Conservation (phyloP, 2,888 invertebrate genomes). For the Sericinus montela region DNA sequence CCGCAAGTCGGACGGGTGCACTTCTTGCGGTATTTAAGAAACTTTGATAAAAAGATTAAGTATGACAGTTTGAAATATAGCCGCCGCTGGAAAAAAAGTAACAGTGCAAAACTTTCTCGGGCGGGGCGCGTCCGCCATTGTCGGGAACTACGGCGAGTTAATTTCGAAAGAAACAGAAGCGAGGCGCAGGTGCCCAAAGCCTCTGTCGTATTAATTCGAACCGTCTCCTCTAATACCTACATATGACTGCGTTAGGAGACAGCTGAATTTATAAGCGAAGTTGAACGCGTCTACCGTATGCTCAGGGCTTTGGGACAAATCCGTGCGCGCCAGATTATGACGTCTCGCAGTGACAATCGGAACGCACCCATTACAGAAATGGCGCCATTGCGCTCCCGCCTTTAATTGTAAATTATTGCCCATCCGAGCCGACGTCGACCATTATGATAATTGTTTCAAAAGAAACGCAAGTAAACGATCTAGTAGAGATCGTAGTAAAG, state of each 20-base stretch:
- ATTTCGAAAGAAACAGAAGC: constrained; percentile 71
- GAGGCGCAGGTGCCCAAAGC: constrained; percentile 64
- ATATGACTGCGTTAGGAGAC: constrained; percentile 62
- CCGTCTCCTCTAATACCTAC: constrained; percentile 66
- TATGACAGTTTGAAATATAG: constrained; percentile 79
- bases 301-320: constrained; percentile 35
- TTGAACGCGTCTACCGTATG: constrained; percentile 45
- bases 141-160: constrained; percentile 66
- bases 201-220: constrained; percentile 69
- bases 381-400: constrained; percentile 46
- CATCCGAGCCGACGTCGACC: constrained; percentile 38
- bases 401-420: constrained; percentile 67
- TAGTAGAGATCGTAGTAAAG: constrained; percentile 63
- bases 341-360: constrained; percentile 39
- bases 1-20: constrained; percentile 66
- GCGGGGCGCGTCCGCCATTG: constrained; percentile 56
- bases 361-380: constrained; percentile 30
- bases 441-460: constrained; percentile 73
- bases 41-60: constrained; percentile 80
- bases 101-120: constrained; percentile 66
- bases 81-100: constrained; percentile 67
- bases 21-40: constrained; percentile 73
- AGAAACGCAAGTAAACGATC: constrained; percentile 62
- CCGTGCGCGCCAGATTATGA: constrained; percentile 58
- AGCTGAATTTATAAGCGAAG: constrained; percentile 65